Conservation (phyloP, 2,888 invertebrate species). For the Eristalis arbustorum region DNA sequence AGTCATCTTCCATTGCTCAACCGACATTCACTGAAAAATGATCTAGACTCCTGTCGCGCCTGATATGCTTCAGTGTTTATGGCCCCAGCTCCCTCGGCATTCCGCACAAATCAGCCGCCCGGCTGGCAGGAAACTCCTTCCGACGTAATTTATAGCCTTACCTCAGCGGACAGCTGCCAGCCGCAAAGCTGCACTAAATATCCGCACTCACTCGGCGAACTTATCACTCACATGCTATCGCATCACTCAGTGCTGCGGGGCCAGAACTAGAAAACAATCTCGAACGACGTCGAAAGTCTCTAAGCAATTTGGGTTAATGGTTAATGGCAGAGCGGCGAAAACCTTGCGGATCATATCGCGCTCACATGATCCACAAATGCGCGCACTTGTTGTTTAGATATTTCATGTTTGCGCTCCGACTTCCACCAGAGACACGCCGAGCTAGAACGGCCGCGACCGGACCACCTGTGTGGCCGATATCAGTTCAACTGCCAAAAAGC, state of each 20-base stretch:
- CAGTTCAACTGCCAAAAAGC: conserved; percentile 65
- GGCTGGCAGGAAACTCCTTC: neutral
- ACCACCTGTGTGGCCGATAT: conserved; percentile 65
- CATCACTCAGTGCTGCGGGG: conserved; percentile 10
- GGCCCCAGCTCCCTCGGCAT: neutral
- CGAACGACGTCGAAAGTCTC: conserved; percentile 33
- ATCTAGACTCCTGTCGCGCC: no score
- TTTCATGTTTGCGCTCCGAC: conserved; percentile 30
- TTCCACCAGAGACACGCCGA: neutral
- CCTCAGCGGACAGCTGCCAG: neutral
- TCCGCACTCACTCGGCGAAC: neutral
- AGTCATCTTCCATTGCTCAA: no score
- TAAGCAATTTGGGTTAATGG: conserved; percentile 46
- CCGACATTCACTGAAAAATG: no score
- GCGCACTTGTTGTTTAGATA: conserved; percentile 48
- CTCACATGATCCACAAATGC: conserved; percentile 50
- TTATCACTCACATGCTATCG: conserved; percentile 44
- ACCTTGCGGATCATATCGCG: conserved; percentile 51
- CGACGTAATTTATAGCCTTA: neutral
- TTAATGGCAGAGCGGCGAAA: conserved; percentile 1
- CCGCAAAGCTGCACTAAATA: neutral
- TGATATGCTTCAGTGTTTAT: no score
- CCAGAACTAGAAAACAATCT: conserved; percentile 22
- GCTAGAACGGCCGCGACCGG: conserved; percentile 20
- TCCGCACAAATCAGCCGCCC: neutral